Evolutionary conservation across 2,888 invertebrate species (phyloP), one percentile per base, ranked within the genome.

Genomic region (Aphrophora alni): DNA sequence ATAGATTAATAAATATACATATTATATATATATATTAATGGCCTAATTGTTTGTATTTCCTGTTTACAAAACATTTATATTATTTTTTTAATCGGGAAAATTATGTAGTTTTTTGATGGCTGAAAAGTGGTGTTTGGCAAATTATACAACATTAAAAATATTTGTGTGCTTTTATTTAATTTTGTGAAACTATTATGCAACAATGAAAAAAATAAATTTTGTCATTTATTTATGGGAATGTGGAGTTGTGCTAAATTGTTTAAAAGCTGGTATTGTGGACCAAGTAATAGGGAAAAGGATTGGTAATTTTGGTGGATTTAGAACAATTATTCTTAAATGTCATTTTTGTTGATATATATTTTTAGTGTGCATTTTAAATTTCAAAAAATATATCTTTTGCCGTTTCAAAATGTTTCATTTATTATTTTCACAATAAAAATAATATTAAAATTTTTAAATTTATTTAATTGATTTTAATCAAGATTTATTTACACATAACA

Each of bases 181-280:
- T 2, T 21, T 14, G n/a, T 59, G 4, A n/a, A 44, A 44, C 2
- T 14, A 44, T 44, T 44, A 14, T 33, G 44, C 12, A 44, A 44
- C 33, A 33, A 33, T 33, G 33, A 8, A 8, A 33, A 33, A 3
- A 8, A 33, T 33, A 33, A 33, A 33, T 5, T 33, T 33, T 33
- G 33, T 33, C 8, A 33, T 3, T 33, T n/a, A 33, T 4, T 33
- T 44, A 14, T 59, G 59, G 21, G 21, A 5, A 21, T 21, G 59
- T 21, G n/a, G 59, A 44, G n/a, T 17, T 44, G 59, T 21, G n/a
- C 59, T 21, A 59, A 59, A 59, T 59, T 51, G 73, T 68, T 78
- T 26, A 38, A 69, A 59, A 74, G 78, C 78, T 79, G 78, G 78
- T 79, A 69, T 69, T 68, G 78, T 74, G 78, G 78, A 79, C 78